A percentile compares a stretch with the other conserved stretches of the same genome.
phyloP scores from a whole-genome alignment of 2,888 invertebrate species.

The Stegana nigrithorax region DNA sequence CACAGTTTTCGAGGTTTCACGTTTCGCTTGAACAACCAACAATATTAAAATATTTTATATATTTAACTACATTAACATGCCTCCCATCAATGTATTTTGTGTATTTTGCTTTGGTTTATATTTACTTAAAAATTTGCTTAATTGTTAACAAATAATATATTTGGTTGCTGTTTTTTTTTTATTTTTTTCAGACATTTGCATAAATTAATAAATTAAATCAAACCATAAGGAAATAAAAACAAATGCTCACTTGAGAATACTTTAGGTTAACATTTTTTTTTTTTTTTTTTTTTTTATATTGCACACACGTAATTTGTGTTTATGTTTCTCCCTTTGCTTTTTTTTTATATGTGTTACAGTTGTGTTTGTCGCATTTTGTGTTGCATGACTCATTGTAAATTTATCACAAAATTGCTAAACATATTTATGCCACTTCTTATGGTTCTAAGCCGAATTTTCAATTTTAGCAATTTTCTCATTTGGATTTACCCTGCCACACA shows the following conservation, averaged over 20 bases:
- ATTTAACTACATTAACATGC: conserved; percentile 1
- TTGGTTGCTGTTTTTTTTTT: not conserved
- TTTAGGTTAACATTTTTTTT: conserved; percentile 47
- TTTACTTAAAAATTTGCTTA: conserved; percentile 25
- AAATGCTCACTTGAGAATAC: conserved; percentile 56
- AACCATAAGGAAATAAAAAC: no score
- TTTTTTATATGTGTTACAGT: conserved; percentile 19
- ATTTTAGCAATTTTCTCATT: no score
- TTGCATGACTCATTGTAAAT: no score
- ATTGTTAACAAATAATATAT: not conserved
- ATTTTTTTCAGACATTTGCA: not conserved
- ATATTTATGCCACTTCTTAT: no score
- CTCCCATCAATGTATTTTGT: no score
- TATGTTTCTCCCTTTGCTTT: conserved; percentile 12
- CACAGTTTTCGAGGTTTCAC: not conserved
- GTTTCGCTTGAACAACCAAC: no score
- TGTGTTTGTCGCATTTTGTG: conserved; percentile 37
- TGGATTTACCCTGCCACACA: no score
- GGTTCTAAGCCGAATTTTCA: no score
- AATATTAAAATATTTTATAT: not conserved
- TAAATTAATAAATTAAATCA: no score
- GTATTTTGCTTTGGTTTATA: conserved; percentile 28
- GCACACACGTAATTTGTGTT: conserved; percentile 19
- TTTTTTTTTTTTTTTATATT: conserved; percentile 24
- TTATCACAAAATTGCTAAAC: no score